These are phyloP conservation scores for Condylura cristata DNA, from an alignment of 2,113 vertebrate species.

Conservation along the genomic window DNA sequence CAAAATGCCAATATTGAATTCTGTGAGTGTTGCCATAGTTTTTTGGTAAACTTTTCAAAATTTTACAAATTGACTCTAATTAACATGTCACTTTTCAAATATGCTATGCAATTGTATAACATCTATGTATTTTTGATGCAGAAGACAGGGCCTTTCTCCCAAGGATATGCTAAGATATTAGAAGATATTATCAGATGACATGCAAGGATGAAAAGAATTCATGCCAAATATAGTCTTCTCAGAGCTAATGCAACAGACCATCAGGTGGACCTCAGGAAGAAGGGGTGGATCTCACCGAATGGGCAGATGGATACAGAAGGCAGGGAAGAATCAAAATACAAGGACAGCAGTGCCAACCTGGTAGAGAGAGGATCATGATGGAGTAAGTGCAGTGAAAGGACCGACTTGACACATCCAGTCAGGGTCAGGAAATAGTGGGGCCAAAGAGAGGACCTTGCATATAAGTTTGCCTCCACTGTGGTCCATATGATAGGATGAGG, in stretches of 20 bases:
- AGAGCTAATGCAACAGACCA: not conserved
- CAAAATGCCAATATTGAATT: not conserved
- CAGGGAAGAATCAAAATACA: not conserved
- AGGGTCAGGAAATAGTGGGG: not conserved
- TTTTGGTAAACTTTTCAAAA: not conserved
- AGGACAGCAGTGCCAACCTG: not conserved
- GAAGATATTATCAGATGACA: not conserved
- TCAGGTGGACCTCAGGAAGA: not conserved
- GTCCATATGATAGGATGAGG: not conserved
- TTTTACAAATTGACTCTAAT: not conserved
- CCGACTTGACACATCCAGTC: rapidly evolving
- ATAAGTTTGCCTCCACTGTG: not conserved
- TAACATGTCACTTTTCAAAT: not conserved
- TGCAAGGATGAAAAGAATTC: not conserved
- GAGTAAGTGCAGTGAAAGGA: not conserved
- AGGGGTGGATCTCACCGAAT: not conserved
- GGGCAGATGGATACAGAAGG: not conserved
- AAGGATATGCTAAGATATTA: not conserved
- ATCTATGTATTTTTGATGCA: not conserved
- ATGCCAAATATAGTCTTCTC: not conserved
- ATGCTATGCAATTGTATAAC: not conserved
- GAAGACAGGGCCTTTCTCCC: not conserved
- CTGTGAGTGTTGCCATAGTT: not conserved
- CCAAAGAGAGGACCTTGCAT: not conserved
- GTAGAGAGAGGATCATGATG: not conserved